These are phyloP conservation scores for Yponomeuta evonymella DNA, from an alignment of 2,888 invertebrate species.

Conservation along the genomic window DNA sequence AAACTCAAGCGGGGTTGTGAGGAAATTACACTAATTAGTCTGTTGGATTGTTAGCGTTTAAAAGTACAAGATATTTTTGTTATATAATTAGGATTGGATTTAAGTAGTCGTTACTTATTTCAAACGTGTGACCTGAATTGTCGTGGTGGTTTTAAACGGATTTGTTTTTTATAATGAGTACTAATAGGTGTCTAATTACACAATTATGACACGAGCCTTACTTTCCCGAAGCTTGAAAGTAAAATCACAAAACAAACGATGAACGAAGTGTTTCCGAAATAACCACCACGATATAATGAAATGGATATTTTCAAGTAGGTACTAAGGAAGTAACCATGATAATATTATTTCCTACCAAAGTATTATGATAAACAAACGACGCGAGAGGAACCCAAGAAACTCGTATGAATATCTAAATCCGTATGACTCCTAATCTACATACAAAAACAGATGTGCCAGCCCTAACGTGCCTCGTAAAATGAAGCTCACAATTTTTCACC, in stretches of 20 bases:
- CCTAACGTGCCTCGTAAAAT: conserved; percentile 12
- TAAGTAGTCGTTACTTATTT: no score
- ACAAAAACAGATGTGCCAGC: conserved; percentile 7
- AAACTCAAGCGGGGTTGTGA: neutral
- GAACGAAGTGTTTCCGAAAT: no score
- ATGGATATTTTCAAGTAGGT: neutral
- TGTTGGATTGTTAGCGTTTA: neutral
- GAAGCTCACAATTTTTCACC: conserved; percentile 15
- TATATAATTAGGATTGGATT: neutral
- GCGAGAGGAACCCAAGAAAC: neutral
- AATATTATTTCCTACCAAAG: neutral
- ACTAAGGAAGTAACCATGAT: neutral
- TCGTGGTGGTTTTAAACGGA: no score
- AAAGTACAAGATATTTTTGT: neutral
- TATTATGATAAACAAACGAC: neutral
- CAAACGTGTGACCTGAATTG: no score
- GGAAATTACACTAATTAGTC: neutral
- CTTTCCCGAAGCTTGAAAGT: no score
- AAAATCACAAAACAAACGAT: no score
- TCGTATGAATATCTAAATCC: conserved; percentile 12
- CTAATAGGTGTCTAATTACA: no score
- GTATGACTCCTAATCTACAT: conserved; percentile 12
- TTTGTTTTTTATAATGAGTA: no score
- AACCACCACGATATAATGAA: no score
- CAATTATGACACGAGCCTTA: no score